Conservation (phyloP, 2,113 vertebrate species). For the Pogona vitticeps region DNA sequence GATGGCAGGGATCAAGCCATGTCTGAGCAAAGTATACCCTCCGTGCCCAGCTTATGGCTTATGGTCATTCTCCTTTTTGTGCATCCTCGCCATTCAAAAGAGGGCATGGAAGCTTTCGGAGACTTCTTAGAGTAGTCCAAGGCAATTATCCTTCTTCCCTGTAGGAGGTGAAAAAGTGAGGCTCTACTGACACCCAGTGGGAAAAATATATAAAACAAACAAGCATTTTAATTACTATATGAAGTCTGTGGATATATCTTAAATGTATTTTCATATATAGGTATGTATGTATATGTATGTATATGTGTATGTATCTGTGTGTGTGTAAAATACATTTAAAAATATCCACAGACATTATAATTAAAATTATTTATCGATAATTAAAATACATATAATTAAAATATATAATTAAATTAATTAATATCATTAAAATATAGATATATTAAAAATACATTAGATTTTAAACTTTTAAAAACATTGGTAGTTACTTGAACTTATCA, state of each 20-base stretch:
- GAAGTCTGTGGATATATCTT: background rate
- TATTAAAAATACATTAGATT: too few species aligned
- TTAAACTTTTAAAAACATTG: background rate
- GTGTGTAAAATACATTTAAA: too few species aligned
- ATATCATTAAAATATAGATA: too few species aligned
- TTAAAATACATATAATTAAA: too few species aligned
- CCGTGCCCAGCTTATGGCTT: background rate
- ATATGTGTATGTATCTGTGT: too few species aligned
- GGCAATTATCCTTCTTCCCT: background rate
- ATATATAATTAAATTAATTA: background rate
- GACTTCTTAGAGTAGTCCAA: background rate
- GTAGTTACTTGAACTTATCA: background rate
- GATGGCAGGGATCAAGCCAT: background rate
- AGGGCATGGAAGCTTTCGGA: background rate
- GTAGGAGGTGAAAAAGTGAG: background rate
- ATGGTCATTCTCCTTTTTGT: background rate
- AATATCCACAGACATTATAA: too few species aligned
- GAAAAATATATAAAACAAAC: accelerated
- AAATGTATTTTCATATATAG: too few species aligned
- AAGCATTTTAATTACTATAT: background rate
- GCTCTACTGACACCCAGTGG: conserved; percentile 63
- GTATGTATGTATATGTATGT: too few species aligned
- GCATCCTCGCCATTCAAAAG: background rate
- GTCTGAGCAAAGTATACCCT: background rate
- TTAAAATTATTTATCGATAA: too few species aligned